Base-by-base conservation (phyloP, 2,888 invertebrate genomes). In the Eupithecia exiguata region DNA sequence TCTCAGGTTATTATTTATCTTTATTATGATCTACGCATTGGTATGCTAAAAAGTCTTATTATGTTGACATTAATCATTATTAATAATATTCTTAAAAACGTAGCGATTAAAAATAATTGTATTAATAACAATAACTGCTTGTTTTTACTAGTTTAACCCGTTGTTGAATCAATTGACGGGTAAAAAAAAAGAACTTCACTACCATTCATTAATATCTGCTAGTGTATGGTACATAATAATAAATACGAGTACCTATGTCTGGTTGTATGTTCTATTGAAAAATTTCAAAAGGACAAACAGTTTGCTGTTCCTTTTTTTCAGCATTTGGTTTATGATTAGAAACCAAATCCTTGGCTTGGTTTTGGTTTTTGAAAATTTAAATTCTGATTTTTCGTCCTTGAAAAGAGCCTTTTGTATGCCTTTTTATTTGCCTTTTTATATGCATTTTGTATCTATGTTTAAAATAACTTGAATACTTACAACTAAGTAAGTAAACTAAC, bases 151-250 rank as follows among this genome's bases (percentile, higher is more conserved):
- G 58, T 67, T 69, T 66, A 36, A 68, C 70, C 68, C 40, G 74
- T 70, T 74, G 40, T 68, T n/a, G 46, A 14, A 53, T 70, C 49
- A 74, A 74, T 70, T 70, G 68, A 21, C 35, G 3, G 5, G n/a
- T 12, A 21, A 9, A 58, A 25, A 58, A 53, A 58, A 12, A 4
- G 5, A 53, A 21, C 53, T 21, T 25, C 25, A 58, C 58, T 14
- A 14, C 18, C 18, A 62, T 35, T 35, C 35, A 62, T 18, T 30
- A 16, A 62, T 16, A 62, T 16, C 62, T 53, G 49, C 49, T 62
- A 18, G 58, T 5, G 16, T 5, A 61, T 61, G 25, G 25, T 30
- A 61, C 12, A 14, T 61, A 46, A 21, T 35, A 62, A 62, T 18
- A 62, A 18, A 35, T 9, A n/a, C n/a, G n/a, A n/a, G n/a, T n/a